Evolutionary conservation across 1,140 invertebrate species (phyloP).

Genomic region (Sinella curviseta): DNA sequence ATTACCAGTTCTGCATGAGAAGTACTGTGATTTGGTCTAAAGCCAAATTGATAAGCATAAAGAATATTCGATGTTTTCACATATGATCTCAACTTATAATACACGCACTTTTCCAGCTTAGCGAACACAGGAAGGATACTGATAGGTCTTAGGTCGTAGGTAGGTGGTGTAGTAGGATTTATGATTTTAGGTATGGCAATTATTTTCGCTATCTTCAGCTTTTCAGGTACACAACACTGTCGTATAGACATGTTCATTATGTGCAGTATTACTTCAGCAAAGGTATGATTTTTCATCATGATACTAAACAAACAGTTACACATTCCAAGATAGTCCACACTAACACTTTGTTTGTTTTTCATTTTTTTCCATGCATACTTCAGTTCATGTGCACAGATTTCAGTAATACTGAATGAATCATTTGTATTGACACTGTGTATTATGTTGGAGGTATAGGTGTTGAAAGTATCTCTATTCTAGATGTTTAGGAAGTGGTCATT

Average conservation of each 20-base stretch:
- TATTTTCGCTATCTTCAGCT: neutral
- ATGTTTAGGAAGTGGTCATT: neutral
- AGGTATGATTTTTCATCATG: neutral
- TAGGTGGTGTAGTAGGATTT: neutral
- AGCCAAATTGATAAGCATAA: neutral
- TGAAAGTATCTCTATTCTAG: neutral
- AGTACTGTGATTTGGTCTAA: neutral
- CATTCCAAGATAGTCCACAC: neutral
- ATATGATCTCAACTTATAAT: neutral
- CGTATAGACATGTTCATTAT: neutral
- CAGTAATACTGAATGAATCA: neutral
- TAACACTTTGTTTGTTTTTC: no score
- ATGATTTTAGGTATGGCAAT: neutral
- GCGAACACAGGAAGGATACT: neutral
- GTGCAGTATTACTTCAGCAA: neutral
- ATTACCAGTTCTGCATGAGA: neutral
- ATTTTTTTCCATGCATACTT: neutral
- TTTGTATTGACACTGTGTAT: neutral
- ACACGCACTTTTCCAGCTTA: slow-evolving; percentile 13
- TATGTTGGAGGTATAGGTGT: neutral
- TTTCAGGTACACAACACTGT: neutral
- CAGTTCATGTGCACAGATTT: neutral
- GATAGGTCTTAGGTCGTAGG: slow-evolving; percentile 1
- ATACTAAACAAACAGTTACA: neutral
- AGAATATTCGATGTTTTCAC: neutral